phyloP scores from a whole-genome alignment of 2,797 vertebrate species.

The Cetoscarus ocellatus region DNA sequence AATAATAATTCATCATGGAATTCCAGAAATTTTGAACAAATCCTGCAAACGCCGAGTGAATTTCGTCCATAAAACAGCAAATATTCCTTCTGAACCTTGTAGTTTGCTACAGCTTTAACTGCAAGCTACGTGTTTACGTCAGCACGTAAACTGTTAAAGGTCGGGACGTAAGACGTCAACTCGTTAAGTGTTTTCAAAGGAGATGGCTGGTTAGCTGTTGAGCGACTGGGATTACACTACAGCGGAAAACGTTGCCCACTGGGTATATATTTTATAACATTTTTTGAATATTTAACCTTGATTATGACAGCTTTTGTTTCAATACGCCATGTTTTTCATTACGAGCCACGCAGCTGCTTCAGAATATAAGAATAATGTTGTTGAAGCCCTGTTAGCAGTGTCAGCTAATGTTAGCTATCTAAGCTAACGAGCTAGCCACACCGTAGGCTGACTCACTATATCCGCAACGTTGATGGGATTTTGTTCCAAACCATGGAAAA shows the following conservation, averaged over 20 bases:
- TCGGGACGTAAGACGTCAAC: constrained; percentile 65
- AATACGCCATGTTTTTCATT: neutral
- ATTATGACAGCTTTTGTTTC: neutral
- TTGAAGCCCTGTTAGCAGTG: constrained; percentile 34
- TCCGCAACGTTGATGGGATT: constrained; percentile 17
- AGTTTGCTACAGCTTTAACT: too few relatives aligned
- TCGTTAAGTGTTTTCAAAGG: constrained; percentile 76
- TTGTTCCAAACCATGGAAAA: neutral
- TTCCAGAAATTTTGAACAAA: too few relatives aligned
- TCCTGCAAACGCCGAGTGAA: too few relatives aligned
- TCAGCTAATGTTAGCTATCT: constrained; percentile 51
- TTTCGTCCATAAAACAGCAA: too few relatives aligned
- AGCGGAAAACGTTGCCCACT: constrained; percentile 45
- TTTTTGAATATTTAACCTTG: neutral
- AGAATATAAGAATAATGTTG: neutral
- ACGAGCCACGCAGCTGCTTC: neutral
- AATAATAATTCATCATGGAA: too few relatives aligned
- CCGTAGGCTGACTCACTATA: constrained; percentile 29
- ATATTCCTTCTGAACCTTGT: too few relatives aligned
- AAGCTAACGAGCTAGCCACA: constrained; percentile 55
- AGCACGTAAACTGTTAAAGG: constrained; percentile 50
- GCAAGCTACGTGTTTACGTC: constrained; percentile 22
- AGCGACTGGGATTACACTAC: constrained; percentile 56
- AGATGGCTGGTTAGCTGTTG: constrained; percentile 62
- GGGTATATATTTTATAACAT: constrained; percentile 37